Percentiles rank a stretch among this genome's conserved stretches.
These are phyloP conservation scores for Sciurus carolinensis DNA, from an alignment of 2,797 vertebrate species.

Conservation along the genomic window DNA sequence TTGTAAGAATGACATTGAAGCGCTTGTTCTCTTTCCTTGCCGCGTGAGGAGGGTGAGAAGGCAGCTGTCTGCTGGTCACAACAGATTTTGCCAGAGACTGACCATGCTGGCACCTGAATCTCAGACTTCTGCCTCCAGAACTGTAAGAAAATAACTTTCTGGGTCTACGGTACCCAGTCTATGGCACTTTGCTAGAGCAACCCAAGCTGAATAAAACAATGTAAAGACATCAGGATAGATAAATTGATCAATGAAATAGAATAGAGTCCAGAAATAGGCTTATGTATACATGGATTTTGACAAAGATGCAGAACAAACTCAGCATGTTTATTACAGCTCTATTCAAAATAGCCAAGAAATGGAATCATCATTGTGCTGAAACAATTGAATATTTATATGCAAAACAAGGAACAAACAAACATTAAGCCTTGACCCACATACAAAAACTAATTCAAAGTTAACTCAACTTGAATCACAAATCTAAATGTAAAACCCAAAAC, in stretches of 20 bases:
- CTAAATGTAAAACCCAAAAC: neutral
- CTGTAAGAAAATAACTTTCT: neutral
- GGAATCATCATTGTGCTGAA: neutral
- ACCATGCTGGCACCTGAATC: neutral
- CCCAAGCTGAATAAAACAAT: neutral
- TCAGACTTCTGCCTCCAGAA: neutral
- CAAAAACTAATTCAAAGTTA: constrained; percentile 14
- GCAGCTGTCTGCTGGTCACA: neutral
- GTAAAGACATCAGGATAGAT: neutral
- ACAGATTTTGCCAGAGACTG: neutral
- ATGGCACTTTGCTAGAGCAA: neutral
- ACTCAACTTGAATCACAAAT: neutral
- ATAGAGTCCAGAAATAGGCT: neutral
- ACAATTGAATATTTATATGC: neutral
- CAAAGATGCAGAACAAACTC: neutral
- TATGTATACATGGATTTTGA: neutral
- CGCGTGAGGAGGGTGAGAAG: neutral
- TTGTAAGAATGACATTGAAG: neutral
- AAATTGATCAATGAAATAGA: neutral
- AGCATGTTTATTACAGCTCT: neutral
- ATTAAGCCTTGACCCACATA: neutral
- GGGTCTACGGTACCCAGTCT: neutral
- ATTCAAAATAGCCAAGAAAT: neutral
- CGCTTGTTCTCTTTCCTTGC: neutral
- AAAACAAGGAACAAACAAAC: constrained; percentile 1